Evolutionary conservation across 2,797 vertebrate genomes (phyloP), one percentile per base, ranked within the genome.

Genomic region (Acanthopagrus latus): DNA sequence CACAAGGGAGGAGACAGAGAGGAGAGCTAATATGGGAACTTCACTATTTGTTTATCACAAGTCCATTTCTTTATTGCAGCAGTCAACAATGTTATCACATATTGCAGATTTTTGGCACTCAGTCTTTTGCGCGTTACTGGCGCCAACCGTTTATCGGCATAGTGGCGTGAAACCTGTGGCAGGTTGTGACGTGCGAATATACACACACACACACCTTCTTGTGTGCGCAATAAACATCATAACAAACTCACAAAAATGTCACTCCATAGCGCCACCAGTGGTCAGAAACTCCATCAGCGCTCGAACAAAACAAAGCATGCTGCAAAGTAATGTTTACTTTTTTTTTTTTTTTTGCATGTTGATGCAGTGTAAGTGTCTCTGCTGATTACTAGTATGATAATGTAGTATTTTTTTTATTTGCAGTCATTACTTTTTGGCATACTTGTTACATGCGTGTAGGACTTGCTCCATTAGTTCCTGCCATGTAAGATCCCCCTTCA

Each of bases 101-200:
- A 33, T 38, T 38, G 33, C 33, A 38, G 33, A 38, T 33, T 33
- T 33, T 33, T 33, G 29, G 29, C 29, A 27, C 27, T 4, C 27
- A 27, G 27, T 51, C 9, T 52, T 33, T 20, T 41, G 46, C 6
- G 1, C 27, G 1, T 7, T 25, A 23, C 21, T 18, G 60, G 29
- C 48, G 1, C 58, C 41, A 43, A 57, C 41, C 41, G 56, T 78
- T 62, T 2, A 50, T 58, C 54, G 48, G 68, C 46, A 25, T 47
- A 43, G 33, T 18, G 2, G 11, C 14, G 17, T 20, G 43, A 64
- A 71, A 29, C 54, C 3, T 0, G 29, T 20, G 62, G 38, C 46
- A 62, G 29, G 18, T 67, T 70, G 62, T 58, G 63, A 27, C 16
- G 6, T 48, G 9, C 25, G 29, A 33, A 33, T 29, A 7, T 1